Conservation (phyloP, 2,797 vertebrate species). For the Eidolon dupreanum region DNA sequence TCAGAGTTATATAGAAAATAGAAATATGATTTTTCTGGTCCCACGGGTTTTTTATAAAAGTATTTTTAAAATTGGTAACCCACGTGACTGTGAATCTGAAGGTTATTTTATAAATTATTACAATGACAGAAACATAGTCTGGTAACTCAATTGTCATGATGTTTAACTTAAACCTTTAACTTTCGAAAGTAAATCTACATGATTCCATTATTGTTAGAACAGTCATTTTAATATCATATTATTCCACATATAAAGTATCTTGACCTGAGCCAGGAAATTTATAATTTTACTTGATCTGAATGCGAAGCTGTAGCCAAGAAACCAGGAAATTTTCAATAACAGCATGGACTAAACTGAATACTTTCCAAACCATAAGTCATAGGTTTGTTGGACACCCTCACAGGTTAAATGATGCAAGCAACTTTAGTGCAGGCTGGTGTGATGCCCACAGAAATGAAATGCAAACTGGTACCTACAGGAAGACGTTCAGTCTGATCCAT, state of each 20-base stretch:
- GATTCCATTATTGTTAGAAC: constrained; percentile 22
- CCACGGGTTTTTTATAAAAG: constrained; percentile 17
- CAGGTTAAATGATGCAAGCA: constrained; percentile 69
- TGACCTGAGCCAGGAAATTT: constrained; percentile 37
- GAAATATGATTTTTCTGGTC: not conserved
- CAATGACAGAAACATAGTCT: constrained; percentile 11
- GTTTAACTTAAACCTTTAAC: constrained; percentile 30
- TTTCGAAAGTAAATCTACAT: constrained; percentile 47
- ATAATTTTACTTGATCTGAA: constrained; percentile 27
- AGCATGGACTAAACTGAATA: not conserved
- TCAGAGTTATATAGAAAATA: constrained; percentile 11
- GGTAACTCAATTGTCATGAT: not conserved
- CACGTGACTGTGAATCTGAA: not conserved
- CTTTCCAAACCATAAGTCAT: constrained; percentile 60
- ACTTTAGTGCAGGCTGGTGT: constrained; percentile 40
- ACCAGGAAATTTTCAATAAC: constrained; percentile 40
- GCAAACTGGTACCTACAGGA: constrained; percentile 36
- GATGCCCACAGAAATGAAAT: constrained; percentile 61
- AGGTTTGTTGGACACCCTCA: constrained; percentile 56
- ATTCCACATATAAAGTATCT: not conserved
- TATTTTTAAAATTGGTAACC: not conserved
- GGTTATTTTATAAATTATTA: constrained; percentile 47
- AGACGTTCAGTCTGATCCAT: constrained; percentile 42
- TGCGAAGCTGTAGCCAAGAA: constrained; percentile 30
- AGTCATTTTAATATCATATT: constrained; percentile 8